Evolutionary conservation across 2,888 invertebrate species (phyloP).

Genomic region (Thera obeliscata): DNA sequence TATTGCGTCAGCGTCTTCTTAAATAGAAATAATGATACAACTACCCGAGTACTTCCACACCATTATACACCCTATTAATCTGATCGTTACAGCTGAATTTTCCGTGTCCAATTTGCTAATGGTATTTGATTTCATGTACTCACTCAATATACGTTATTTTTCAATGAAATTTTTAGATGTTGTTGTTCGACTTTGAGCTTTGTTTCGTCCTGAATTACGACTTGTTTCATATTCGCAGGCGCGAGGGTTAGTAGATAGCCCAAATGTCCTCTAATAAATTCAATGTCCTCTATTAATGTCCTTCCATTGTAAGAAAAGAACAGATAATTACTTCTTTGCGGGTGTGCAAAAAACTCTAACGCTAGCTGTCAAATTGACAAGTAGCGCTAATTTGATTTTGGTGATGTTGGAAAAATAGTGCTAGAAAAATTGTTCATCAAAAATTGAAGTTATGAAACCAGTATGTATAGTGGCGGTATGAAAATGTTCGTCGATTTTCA

Average conservation of each 20-base stretch:
- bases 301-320: conserved; percentile 33
- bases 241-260: conserved; percentile 27
- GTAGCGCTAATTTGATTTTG: conserved; percentile 23
- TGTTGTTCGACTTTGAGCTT: conserved; percentile 50
- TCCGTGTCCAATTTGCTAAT: conserved; percentile 25
- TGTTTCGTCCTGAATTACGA: conserved; percentile 38
- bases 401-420: conserved; percentile 1
- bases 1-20: conserved; percentile 79
- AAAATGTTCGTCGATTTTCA: too few relatives aligned
- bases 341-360: conserved; percentile 38
- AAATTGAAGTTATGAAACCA: background rate
- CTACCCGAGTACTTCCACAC: conserved; percentile 42
- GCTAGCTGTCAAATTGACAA: conserved; percentile 32
- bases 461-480: too few relatives aligned
- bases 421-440: background rate
- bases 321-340: conserved; percentile 40
- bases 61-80: conserved; percentile 43
- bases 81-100: conserved; percentile 39
- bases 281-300: conserved; percentile 36
- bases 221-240: conserved; percentile 35
- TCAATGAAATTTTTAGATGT: conserved; percentile 29
- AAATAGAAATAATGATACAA: conserved; percentile 60
- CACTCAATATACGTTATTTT: conserved; percentile 37
- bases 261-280: conserved; percentile 31
- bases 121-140: conserved; percentile 41